These are phyloP conservation scores for Stomatorhinus ivindoensis DNA, from an alignment of 2,113 vertebrate genomes.

Conservation along the genomic window DNA sequence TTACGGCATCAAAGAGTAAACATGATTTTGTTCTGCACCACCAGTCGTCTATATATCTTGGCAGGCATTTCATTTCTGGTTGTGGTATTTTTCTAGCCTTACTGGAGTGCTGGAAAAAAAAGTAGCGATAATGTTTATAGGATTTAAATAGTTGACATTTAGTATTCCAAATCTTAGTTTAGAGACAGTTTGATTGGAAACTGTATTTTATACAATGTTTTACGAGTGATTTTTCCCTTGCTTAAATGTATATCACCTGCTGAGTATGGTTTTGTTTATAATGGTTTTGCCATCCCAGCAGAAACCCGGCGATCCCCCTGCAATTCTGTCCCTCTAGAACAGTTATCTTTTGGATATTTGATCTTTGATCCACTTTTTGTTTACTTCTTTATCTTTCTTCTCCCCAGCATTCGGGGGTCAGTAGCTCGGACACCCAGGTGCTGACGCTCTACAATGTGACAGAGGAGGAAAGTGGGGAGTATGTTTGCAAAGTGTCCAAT, in stretches of 20 bases:
- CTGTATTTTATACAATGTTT: neutral
- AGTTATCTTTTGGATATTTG: neutral
- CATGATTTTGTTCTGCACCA: neutral
- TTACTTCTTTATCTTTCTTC: slow-evolving; percentile 37
- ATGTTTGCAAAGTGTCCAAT: slow-evolving; percentile 99
- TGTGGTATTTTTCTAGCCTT: neutral
- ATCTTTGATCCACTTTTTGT: neutral
- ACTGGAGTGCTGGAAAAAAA: neutral
- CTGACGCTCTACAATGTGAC: slow-evolving; percentile 99
- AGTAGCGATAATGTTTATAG: neutral
- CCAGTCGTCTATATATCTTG: neutral
- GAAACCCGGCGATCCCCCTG: neutral
- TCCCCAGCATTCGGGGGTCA: slow-evolving; percentile 97
- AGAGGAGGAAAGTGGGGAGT: slow-evolving; percentile 96
- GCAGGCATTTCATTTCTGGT: neutral
- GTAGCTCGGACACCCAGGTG: slow-evolving; percentile 98
- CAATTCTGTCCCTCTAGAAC: neutral
- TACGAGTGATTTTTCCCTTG: neutral
- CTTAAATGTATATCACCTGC: neutral
- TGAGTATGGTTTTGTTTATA: neutral
- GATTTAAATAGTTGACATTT: neutral
- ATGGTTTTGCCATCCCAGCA: neutral
- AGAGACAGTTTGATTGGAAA: neutral
- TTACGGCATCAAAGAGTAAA: neutral
- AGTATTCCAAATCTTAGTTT: neutral